A percentile compares a stretch with the other conserved stretches of the same genome.
phyloP scores from a whole-genome alignment of 35 echinoderm and acorn worm genomes.

The Hemicentrotus pulcherrimus region DNA sequence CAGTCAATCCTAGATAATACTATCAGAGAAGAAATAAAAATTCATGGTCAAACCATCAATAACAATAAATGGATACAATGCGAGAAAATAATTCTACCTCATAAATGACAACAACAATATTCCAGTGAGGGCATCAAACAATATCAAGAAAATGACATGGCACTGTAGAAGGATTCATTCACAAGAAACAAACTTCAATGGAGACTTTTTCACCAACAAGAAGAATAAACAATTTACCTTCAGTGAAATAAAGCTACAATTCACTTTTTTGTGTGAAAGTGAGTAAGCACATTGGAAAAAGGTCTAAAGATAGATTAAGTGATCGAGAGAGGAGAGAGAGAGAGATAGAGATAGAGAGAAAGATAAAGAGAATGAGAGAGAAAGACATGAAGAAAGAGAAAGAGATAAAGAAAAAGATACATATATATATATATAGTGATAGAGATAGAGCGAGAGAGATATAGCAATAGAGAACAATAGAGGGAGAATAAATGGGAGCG shows the following conservation, averaged over 20 bases:
- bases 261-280: neutral
- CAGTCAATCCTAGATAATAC: neutral
- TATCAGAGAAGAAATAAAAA: neutral
- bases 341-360: neutral
- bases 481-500: neutral
- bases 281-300: neutral
- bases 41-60: neutral
- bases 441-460: neutral
- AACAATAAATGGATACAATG: neutral
- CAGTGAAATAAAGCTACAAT: too few species aligned
- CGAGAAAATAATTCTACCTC: neutral
- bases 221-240: neutral
- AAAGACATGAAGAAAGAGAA: neutral
- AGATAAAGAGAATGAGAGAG: neutral
- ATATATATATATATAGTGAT: too few species aligned
- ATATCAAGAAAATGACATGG: neutral
- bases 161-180: neutral
- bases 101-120: neutral
- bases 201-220: neutral
- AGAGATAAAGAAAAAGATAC: neutral
- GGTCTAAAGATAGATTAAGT: neutral
- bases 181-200: neutral
- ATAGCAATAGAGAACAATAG: neutral
- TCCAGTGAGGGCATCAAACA: neutral
- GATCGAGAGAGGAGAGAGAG: neutral